Evolutionary conservation across 2,888 invertebrate genomes (phyloP).

Genomic region (Quadroppia sp.): DNA sequence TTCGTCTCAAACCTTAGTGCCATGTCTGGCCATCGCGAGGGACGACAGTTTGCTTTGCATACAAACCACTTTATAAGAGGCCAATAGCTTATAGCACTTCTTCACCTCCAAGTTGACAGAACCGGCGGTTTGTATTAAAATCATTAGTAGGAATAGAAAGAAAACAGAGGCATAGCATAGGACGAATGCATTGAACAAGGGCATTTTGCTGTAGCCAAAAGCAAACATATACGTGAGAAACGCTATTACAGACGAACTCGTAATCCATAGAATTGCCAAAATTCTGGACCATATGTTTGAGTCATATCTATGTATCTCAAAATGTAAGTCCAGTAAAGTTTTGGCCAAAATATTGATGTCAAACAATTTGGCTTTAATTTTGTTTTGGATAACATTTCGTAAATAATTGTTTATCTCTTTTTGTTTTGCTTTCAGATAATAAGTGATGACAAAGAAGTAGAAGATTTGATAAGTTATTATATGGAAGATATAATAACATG

Average conservation of each 20-base stretch:
- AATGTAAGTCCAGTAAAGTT: too few relatives aligned
- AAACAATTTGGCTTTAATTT: too few relatives aligned
- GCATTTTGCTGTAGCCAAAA: not conserved
- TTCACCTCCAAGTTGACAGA: not conserved
- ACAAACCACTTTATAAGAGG: not conserved
- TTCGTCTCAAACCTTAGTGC: not conserved
- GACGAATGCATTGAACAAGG: not conserved
- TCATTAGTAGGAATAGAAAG: not conserved
- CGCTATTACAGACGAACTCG: not conserved
- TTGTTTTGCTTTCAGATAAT: conserved; percentile 17
- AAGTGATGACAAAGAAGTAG: conserved; percentile 30
- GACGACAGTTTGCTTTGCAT: not conserved
- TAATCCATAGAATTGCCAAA: not conserved
- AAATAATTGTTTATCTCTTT: conserved; percentile 2
- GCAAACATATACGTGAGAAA: not conserved
- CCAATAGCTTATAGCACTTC: not conserved
- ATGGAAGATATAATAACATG: conserved; percentile 15
- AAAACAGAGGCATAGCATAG: not conserved
- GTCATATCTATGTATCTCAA: not conserved
- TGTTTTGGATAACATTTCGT: not conserved
- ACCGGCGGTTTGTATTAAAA: not conserved
- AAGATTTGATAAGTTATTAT: conserved; percentile 3
- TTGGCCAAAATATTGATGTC: not conserved
- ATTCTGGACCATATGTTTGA: not conserved
- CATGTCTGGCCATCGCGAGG: not conserved